Percentiles rank a stretch among this genome's conserved stretches.
These are phyloP conservation scores for Potamarius usumacintae DNA, from an alignment of 2,113 vertebrate genomes.

Conservation along the genomic window DNA sequence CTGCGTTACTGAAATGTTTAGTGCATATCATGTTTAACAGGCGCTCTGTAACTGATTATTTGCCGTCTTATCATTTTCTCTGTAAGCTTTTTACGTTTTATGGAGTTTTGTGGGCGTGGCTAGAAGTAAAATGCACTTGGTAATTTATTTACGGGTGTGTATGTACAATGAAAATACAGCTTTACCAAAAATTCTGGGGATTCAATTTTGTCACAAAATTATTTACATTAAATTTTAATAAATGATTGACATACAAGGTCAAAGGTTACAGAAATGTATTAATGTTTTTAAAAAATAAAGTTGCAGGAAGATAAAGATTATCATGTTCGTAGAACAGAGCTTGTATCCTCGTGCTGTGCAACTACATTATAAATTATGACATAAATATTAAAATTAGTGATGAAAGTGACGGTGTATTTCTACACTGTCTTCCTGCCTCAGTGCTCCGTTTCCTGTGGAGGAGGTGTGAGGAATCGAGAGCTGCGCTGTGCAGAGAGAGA, in stretches of 20 bases:
- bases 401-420: neutral
- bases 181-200: neutral
- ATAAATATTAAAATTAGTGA: neutral
- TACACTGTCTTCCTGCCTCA: slow-evolving; percentile 56
- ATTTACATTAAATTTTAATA: neutral
- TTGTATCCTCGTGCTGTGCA: neutral
- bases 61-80: neutral
- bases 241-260: neutral
- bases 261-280: neutral
- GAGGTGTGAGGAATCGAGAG: slow-evolving; percentile 80
- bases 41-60: neutral
- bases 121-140: neutral
- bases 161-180: neutral
- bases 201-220: neutral
- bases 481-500: slow-evolving; percentile 86
- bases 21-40: neutral
- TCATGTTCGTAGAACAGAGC: neutral
- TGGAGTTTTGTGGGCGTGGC: neutral
- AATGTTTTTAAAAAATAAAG: neutral
- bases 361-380: neutral
- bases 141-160: neutral
- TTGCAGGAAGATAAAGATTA: neutral
- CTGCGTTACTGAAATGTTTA: neutral
- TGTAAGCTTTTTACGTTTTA: neutral
- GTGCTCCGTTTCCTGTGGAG: slow-evolving; percentile 89